These are phyloP conservation scores for Hyles lineata DNA, from an alignment of 2,888 invertebrate genomes.

Conservation along the genomic window DNA sequence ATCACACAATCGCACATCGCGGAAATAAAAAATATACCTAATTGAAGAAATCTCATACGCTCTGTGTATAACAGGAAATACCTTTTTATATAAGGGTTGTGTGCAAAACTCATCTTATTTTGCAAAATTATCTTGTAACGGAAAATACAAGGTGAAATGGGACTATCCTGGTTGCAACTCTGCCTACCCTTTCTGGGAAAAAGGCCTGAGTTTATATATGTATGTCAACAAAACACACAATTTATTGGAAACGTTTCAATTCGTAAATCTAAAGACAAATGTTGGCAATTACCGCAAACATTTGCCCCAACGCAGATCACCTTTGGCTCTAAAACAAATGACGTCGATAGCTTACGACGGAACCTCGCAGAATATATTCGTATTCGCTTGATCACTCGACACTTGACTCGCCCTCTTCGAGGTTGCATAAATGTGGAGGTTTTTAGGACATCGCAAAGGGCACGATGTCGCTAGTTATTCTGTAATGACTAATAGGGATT, in stretches of 20 bases:
- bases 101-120: too few relatives aligned
- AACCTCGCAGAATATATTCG: constrained; percentile 18
- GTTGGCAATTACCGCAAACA: neutral
- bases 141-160: neutral
- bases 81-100: too few relatives aligned
- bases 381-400: neutral
- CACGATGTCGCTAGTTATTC: neutral
- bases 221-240: neutral
- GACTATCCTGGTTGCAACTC: too few relatives aligned
- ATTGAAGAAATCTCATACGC: too few relatives aligned
- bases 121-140: neutral
- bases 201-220: too few relatives aligned
- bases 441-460: constrained; percentile 7
- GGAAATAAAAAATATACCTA: too few relatives aligned
- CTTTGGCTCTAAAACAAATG: neutral
- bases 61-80: too few relatives aligned
- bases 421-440: constrained; percentile 14
- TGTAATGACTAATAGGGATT: neutral
- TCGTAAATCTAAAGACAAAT: neutral
- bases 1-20: too few relatives aligned
- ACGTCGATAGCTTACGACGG: neutral
- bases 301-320: neutral
- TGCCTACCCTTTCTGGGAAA: too few relatives aligned
- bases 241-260: neutral
- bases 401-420: constrained; percentile 15